These are phyloP conservation scores for Apodemia zela DNA, from an alignment of 2,888 invertebrate species.

Conservation along the genomic window DNA sequence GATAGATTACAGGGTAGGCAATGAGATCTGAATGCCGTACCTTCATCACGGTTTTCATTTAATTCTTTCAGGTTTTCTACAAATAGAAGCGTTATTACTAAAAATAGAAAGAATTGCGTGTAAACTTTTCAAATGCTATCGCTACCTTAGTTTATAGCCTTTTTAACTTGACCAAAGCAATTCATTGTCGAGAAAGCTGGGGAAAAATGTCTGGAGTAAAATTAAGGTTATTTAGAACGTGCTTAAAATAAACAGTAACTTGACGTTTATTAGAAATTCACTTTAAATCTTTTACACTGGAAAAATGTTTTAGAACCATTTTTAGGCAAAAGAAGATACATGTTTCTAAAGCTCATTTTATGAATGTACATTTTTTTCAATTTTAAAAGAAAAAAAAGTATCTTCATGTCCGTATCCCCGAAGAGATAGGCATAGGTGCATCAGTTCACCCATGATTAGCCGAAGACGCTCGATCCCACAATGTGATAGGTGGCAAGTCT, in stretches of 20 bases:
- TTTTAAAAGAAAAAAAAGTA: no score
- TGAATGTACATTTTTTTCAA: no score
- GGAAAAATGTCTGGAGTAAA: constrained; percentile 33
- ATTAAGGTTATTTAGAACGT: constrained; percentile 35
- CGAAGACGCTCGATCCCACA: no score
- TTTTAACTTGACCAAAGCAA: constrained; percentile 31
- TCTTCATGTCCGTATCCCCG: no score
- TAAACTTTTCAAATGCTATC: constrained; percentile 22
- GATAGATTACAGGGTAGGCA: no score
- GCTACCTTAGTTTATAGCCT: constrained; percentile 25
- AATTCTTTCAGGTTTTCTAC: neutral
- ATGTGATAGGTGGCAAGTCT: no score
- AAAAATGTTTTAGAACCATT: neutral
- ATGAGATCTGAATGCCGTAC: no score
- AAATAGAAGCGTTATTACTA: neutral
- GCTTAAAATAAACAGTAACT: constrained; percentile 32
- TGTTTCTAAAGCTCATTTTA: no score
- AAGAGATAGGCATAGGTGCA: no score
- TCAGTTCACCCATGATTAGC: no score
- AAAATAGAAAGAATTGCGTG: neutral
- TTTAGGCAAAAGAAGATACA: no score
- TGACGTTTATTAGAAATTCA: constrained; percentile 32
- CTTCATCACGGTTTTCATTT: neutral
- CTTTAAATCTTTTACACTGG: neutral
- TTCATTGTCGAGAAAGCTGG: constrained; percentile 33